Conservation (phyloP, 2,113 vertebrate species). For the Laticauda laticaudata region DNA sequence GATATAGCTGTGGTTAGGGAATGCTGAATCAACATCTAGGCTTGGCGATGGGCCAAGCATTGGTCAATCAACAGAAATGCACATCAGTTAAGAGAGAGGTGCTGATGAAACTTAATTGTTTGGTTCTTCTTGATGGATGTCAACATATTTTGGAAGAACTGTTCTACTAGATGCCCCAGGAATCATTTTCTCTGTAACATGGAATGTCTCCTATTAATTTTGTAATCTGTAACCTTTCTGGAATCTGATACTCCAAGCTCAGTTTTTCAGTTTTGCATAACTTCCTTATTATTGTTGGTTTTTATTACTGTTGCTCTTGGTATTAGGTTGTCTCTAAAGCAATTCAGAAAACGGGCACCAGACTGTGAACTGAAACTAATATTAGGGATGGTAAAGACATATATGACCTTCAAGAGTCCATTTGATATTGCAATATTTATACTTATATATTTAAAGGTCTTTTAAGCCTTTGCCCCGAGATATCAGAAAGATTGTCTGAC, state of each 20-base stretch:
- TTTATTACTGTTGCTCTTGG: background rate
- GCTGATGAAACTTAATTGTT: background rate
- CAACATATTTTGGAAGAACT: background rate
- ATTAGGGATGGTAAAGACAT: background rate
- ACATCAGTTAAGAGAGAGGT: background rate
- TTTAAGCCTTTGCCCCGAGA: background rate
- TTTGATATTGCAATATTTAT: background rate
- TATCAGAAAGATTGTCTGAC: background rate
- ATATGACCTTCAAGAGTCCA: background rate
- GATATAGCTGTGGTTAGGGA: background rate
- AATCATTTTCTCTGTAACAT: background rate
- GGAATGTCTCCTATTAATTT: background rate
- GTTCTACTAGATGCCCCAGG: background rate
- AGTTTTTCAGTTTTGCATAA: background rate
- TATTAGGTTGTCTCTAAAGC: background rate
- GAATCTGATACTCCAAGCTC: background rate
- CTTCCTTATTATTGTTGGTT: background rate
- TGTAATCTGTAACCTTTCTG: background rate
- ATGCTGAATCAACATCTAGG: background rate
- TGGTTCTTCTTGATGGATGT: background rate
- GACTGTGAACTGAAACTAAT: background rate
- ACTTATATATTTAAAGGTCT: background rate
- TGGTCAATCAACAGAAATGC: background rate
- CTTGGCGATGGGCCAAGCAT: background rate
- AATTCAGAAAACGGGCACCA: background rate